These are phyloP conservation scores for Aegithalos caudatus DNA, from an alignment of 2,113 vertebrate genomes.

Conservation along the genomic window DNA sequence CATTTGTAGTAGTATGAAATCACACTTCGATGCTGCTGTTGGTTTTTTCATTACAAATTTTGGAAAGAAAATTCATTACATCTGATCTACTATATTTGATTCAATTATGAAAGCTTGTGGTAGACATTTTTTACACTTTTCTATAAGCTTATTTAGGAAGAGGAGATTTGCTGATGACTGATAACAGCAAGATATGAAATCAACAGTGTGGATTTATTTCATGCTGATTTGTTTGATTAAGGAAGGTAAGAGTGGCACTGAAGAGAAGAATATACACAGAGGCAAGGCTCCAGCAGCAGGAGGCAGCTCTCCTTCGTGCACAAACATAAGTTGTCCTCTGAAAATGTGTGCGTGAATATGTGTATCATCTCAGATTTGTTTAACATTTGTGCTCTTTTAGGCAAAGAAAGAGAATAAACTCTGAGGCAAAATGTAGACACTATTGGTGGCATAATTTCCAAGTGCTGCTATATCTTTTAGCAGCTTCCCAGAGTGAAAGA, in stretches of 20 bases:
- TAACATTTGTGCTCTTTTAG: not conserved
- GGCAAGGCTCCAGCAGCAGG: not conserved
- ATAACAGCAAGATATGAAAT: not conserved
- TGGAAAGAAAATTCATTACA: not conserved
- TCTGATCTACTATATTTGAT: not conserved
- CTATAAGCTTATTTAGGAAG: not conserved
- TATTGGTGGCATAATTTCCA: not conserved
- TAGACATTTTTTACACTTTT: not conserved
- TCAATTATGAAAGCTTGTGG: not conserved
- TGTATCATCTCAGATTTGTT: not conserved
- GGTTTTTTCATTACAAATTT: not conserved
- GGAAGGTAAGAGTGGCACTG: not conserved
- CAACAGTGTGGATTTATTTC: not conserved
- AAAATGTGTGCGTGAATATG: not conserved
- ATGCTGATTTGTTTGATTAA: not conserved
- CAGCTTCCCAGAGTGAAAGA: not conserved
- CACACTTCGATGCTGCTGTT: not conserved
- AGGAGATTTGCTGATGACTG: not conserved
- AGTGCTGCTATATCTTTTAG: not conserved
- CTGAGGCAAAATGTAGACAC: not conserved
- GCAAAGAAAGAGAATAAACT: not conserved
- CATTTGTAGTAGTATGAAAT: not conserved
- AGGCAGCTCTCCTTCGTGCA: not conserved
- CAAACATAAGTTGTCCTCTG: not conserved
- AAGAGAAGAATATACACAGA: not conserved